Evolutionary conservation across 2,113 vertebrate genomes (phyloP).

Genomic region (Ancistrus triradiatus): DNA sequence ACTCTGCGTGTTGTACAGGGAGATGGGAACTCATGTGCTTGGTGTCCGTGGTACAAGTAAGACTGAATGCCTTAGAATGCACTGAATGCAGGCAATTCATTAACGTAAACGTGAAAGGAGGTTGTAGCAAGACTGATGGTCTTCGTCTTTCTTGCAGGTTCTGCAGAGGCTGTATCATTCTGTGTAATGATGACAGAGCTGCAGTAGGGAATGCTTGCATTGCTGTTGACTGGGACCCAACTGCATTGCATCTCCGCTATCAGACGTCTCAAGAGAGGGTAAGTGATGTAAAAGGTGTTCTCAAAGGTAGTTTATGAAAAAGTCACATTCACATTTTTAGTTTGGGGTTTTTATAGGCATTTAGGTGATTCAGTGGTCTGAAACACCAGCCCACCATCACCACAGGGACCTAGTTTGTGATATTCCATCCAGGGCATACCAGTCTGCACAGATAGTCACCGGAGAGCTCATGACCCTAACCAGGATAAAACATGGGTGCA

Average conservation of each 20-base stretch:
- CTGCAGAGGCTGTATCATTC: slow-evolving; percentile 83
- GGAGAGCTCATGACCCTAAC: too few relatives aligned
- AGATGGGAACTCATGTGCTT: slow-evolving; percentile 84
- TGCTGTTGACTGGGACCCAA: slow-evolving; percentile 86
- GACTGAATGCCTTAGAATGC: background rate
- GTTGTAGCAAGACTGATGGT: background rate
- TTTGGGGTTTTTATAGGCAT: too few relatives aligned
- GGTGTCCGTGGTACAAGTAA: slow-evolving; percentile 88
- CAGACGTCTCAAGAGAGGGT: slow-evolving; percentile 86
- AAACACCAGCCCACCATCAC: too few relatives aligned
- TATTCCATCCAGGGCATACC: too few relatives aligned
- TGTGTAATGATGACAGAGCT: slow-evolving; percentile 75
- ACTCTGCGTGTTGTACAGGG: slow-evolving; percentile 83
- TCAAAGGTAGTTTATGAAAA: too few relatives aligned
- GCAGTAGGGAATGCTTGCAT: slow-evolving; percentile 78
- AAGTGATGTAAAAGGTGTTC: too few relatives aligned
- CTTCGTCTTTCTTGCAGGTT: slow-evolving; percentile 61
- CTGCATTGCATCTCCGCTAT: slow-evolving; percentile 83
- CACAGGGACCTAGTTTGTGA: too few relatives aligned
- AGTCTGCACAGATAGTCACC: too few relatives aligned
- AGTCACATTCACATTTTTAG: too few relatives aligned
- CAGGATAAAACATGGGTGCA: too few relatives aligned
- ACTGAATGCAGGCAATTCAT: background rate
- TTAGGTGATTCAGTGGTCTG: too few relatives aligned
- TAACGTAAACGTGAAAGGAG: background rate